Conservation (phyloP, 2,113 vertebrate genomes). For the Sprattus sprattus region DNA sequence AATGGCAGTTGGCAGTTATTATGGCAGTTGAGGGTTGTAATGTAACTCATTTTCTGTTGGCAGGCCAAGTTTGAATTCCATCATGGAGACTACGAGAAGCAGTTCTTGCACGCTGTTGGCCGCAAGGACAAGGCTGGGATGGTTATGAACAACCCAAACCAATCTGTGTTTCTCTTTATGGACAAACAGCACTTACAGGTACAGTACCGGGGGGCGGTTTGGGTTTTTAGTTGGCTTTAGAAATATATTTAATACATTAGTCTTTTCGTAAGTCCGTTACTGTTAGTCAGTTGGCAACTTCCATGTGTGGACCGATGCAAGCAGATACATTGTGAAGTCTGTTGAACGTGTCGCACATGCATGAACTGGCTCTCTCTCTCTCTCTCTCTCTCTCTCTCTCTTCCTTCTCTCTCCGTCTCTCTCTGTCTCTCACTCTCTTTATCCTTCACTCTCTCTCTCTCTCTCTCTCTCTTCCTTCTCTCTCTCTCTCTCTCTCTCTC, state of each 20-base stretch:
- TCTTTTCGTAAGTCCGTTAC: neutral
- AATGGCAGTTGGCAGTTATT: no score
- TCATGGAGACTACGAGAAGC: slow-evolving; percentile 98
- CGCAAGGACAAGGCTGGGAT: slow-evolving; percentile 99
- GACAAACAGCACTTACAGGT: slow-evolving; percentile 99
- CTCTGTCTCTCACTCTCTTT: neutral
- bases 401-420: neutral
- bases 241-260: no score
- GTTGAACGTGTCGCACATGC: neutral
- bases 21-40: no score
- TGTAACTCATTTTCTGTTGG: neutral
- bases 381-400: neutral
- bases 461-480: neutral
- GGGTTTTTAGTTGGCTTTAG: neutral
- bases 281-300: neutral
- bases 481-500: neutral
- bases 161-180: slow-evolving; percentile 99
- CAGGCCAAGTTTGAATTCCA: slow-evolving; percentile 99
- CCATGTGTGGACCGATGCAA: neutral
- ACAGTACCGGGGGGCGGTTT: slow-evolving; percentile 17
- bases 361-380: neutral
- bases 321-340: neutral
- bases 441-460: neutral
- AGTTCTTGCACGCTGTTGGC: slow-evolving; percentile 96
- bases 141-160: slow-evolving; percentile 81